Base-by-base conservation (phyloP, 2,113 vertebrate species). In the Paedocypris sp. region DNA sequence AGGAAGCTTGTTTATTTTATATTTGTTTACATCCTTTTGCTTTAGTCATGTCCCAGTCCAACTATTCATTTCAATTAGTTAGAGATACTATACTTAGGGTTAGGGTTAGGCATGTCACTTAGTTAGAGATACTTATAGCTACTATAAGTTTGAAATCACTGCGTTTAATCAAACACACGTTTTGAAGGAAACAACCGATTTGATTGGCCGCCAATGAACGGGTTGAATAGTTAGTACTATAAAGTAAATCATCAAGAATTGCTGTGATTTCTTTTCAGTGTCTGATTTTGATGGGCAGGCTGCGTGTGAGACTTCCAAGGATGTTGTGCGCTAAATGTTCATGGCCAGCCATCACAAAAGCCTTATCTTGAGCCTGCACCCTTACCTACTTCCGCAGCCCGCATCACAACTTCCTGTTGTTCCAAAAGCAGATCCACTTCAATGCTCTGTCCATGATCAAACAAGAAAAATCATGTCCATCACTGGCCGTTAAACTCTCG, bases 351-450 rank as follows among this genome's bases (percentile, higher is more conserved):
- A 42, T 67, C 50, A 67, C 33, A 28, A 15, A 11, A 62, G 52
- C 47, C 73, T 86, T 85, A 84, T 85, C 84, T 80, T 65, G 64
- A 49, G 63, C 57, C 54, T 57, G 42, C 78, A 81, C 66, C 64
- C 75, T 73, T 13, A 54, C 69, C 62, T 50, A 64, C 69, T 82
- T 85, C 83, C 81, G 79, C 52, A 23, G 53, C 58, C 66, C 65
- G 68, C 61, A 59, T 43, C 71, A 59, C 32, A 8, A 41, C 73
- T 82, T 86, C 84, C 83, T 83, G 83, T 84, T 84, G 81, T 81
- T 82, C 67, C 62, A 10, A 53, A 66, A 46, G 4, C 39, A 60
- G 60, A 71, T 52, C 61, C 45, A 53, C 66, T 73, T 49, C 72
- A 66, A 73, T 45, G 47, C 25, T 36, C 69, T 68, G 67, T 54